A percentile compares a stretch with the other conserved stretches of the same genome.
Conservation (phyloP, 2,888 invertebrate genomes). For the Orthosia gothica region DNA sequence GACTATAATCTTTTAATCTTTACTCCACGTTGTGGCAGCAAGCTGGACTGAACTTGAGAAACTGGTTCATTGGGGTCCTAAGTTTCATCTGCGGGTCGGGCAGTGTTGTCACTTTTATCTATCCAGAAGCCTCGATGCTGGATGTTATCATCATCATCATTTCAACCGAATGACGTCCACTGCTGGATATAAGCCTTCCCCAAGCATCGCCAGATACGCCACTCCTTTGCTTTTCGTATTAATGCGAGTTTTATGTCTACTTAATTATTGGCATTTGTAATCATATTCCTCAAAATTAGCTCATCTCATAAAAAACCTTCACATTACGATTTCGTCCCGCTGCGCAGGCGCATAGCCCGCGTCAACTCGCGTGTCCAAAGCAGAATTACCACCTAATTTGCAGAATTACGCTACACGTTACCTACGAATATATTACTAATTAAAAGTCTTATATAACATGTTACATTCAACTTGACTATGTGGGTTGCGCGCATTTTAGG, state of each 20-base stretch:
- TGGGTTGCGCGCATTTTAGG: constrained; percentile 36
- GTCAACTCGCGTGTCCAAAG: constrained; percentile 32
- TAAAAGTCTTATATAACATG: constrained; percentile 51
- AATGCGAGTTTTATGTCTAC: too few species aligned
- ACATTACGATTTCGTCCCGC: background rate
- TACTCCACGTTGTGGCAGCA: too few species aligned
- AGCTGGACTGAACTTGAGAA: background rate
- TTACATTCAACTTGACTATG: constrained; percentile 47
- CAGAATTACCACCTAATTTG: constrained; percentile 55
- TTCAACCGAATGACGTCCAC: too few species aligned
- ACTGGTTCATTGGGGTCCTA: background rate
- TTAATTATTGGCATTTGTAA: background rate
- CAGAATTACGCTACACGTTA: constrained; percentile 59
- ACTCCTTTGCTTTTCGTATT: too few species aligned
- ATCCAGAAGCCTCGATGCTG: too few species aligned
- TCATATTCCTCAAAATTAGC: background rate
- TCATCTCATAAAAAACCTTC: background rate
- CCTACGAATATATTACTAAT: constrained; percentile 55
- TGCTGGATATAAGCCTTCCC: too few species aligned
- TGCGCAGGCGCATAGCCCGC: constrained; percentile 36
- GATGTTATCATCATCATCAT: background rate
- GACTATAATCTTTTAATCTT: too few species aligned
- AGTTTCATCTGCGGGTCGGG: background rate
- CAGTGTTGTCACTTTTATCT: too few species aligned
- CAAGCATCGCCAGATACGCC: too few species aligned